Base-by-base conservation (phyloP, 1,140 invertebrate genomes). In the Drosophila auraria region DNA sequence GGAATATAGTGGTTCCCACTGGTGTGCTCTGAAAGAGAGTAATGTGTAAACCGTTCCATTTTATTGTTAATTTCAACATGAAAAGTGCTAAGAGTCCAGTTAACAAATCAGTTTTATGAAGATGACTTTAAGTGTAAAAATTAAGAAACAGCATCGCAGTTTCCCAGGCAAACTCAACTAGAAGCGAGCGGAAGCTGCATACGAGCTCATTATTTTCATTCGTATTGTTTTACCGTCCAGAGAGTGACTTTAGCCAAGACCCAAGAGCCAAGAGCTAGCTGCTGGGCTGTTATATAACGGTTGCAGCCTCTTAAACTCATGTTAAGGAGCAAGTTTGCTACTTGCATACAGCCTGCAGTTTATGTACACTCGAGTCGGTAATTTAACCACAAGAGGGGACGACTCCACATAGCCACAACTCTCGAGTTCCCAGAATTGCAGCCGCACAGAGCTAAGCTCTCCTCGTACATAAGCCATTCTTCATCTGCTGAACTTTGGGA, bases 1-100 rank as follows among this genome's bases (percentile, higher is more conserved):
- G 96, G 92, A 97, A 98, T 65, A 98, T 96, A 1, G 97, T 98
- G 20, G 97, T 96, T 23, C 97, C 97, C 47, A 98, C 95, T 27
- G 97, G 97, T 44, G 97, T 97, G 68, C 97, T 94, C 97, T 98
- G 94, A 17, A 94, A 94, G 82, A 76, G 57, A 36, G 36, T 17
- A 27, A 17, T 45, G 15, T 9, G 36, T 20, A 54, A 57, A 36
- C 23, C 56, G 14, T 45, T 25, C 5, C 6, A 63, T 56, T 56
- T 38, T 5, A 65, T 65, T 20, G 63, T 36, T 65, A 65, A 65
- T 65, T 61, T 7, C 27, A 15, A 62, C 38, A 44, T 25, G 27
- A 7, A 15, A 61, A 33, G 38, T 6, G 6, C 12, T 7, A 14
- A 5, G 3, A 3, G 5, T 14, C 57, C 9, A 15, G 11, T 27